Evolutionary conservation across 1,140 invertebrate genomes (phyloP).

Genomic region (Armadillidium nasatum): DNA sequence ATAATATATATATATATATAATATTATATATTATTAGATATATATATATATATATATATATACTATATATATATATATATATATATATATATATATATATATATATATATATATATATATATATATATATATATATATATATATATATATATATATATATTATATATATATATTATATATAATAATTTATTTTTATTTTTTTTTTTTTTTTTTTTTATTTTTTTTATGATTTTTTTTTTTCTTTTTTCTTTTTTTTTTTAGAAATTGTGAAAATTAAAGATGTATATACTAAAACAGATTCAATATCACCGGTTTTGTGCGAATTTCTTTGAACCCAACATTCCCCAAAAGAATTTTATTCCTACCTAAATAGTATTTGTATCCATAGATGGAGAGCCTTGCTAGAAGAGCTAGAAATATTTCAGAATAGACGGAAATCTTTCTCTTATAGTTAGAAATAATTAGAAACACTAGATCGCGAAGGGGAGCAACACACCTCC

Average conservation of each 20-base stretch:
- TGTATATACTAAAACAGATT: not conserved
- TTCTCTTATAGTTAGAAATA: constrained; percentile 3
- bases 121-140: constrained; percentile 6
- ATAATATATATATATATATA: not conserved
- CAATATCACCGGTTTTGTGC: not conserved
- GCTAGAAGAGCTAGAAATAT: constrained; percentile 7
- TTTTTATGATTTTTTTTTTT: no score
- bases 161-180: not conserved
- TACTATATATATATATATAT: constrained; percentile 6
- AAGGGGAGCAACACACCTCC: not conserved
- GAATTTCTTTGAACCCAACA: not conserved
- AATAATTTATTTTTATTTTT: not conserved
- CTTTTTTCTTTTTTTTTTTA: not conserved
- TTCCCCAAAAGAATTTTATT: not conserved
- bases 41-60: not conserved
- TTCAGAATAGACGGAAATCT: not conserved
- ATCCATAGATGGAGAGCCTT: constrained; percentile 9
- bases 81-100: constrained; percentile 6
- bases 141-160: not conserved
- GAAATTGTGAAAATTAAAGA: constrained; percentile 7
- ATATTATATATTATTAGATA: not conserved
- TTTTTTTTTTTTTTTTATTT: no score
- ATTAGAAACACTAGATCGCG: constrained; percentile 1
- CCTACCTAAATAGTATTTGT: not conserved
- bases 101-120: constrained; percentile 6